Base-by-base conservation (phyloP, 2,113 vertebrate species). In the Rhagologus leucostigma region DNA sequence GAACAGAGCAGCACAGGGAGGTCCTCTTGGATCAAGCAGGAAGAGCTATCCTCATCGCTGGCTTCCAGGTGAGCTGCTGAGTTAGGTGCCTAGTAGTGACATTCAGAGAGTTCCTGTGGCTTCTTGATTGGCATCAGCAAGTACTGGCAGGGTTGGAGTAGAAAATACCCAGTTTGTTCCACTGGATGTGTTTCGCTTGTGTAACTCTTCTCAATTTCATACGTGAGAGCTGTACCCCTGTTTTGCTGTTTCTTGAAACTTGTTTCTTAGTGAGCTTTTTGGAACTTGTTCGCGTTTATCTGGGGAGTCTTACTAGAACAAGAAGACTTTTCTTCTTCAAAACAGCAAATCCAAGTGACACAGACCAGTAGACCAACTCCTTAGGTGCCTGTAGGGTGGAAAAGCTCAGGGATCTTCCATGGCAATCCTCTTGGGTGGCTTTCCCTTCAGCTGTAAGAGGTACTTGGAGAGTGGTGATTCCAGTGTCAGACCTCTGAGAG, bases 51-150 rank as follows among this genome's bases (percentile, higher is more conserved):
- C 64, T 16, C 29, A 3, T 55, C 1, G 0, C 55, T 74, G 78
- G 33, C 84, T 75, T 94, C 80, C 77, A 82, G 89, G 92, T 91
- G 92, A 93, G 89, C 68, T 84, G 77, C 64, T 37, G 67, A 39
- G 53, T 32, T 42, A 9, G 41, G 24, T 50, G 23, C n/a, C 37
- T 13, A 1, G 21, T 1, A 16, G 33, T 46, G 77, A 55, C 13
- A 6, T 32, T 29, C 9, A 27, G 0, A 67, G 55, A 22, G 35
- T 29, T 84, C 30, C 37, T 42, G 39, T 35, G 67, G 44, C 73
- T 60, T 59, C 53, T 59, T 71, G 33, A 4, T 22, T 0, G 2
- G 46, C 64, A 52, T 70, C 55, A 80, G 22, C 44, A 64, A 56
- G 13, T 70, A 52, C 69, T 2, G 13, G 23, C 56, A 57, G 35